Base-by-base conservation (phyloP, 2,797 vertebrate species). In the Melanotaenia nigrans region DNA sequence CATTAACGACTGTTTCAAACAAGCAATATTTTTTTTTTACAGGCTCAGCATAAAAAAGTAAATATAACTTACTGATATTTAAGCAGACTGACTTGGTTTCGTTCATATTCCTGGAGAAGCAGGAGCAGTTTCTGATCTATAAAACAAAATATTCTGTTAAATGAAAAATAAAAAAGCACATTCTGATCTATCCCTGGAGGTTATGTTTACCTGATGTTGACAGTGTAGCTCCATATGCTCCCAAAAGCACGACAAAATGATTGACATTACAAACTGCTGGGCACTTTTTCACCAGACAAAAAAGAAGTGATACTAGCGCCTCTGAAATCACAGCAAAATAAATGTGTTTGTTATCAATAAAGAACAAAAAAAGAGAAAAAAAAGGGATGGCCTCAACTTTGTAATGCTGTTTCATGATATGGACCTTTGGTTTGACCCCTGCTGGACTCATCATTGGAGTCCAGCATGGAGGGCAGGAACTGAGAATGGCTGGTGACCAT, bases 401-500 rank as follows among this genome's bases (percentile, higher is more conserved):
- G 25, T 11, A 6, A n/a, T 22, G n/a, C 18, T 4, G 60, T 25
- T 28, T n/a, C 12, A 5, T 9, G 30, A 35, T 53, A 9, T 0
- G 16, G 78, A 98, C 98, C 97, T 96, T 95, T 97, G 3, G 88
- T 78, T 49, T 71, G 86, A 64, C 13, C 78, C 0, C 0, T 51
- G 67, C 47, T 69, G 0, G 79, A 68, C 11, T 94, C 95, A 36
- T 94, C 92, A n/a, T 87, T 80, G 0, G 93, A 77, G 28, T 82
- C 87, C 82, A 99, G 87, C 88, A 99, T 94, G 47, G 89, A 90
- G 68, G 96, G 94, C 88, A 99, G 82, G 87, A 99, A 99, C 59
- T 96, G 90, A 10, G 98, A 99, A 81, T 99, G 98, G 86, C 96
- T 98, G 14, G 91, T 96, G 86, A 93, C 90, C 98, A 99, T 98